These are phyloP conservation scores for Argopecten irradians DNA, from an alignment of 1,140 invertebrate genomes.

Conservation along the genomic window DNA sequence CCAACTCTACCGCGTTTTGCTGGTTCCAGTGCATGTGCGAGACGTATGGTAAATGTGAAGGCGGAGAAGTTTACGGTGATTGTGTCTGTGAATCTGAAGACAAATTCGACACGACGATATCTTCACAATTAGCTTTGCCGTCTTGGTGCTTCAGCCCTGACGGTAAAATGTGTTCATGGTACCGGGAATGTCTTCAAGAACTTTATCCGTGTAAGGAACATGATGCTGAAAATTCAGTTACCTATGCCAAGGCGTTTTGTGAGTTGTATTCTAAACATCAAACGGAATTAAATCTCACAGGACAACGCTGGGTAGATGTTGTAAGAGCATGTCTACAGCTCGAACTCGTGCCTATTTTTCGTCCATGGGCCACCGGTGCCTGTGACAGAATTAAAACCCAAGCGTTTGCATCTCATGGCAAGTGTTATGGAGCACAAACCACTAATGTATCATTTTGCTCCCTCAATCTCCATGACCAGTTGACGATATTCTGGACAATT, in stretches of 20 bases:
- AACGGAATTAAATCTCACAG: background rate
- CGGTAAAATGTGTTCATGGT: constrained; percentile 37
- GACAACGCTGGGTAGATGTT: constrained; percentile 32
- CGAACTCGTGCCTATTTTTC: constrained; percentile 24
- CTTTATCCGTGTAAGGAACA: background rate
- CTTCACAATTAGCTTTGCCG: background rate
- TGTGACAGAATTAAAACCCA: background rate
- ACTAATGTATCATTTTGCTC: constrained; percentile 24
- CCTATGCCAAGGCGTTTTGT: constrained; percentile 41
- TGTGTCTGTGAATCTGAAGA: background rate
- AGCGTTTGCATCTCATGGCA: constrained; percentile 32
- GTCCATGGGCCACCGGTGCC: constrained; percentile 12
- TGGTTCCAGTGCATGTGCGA: constrained; percentile 32
- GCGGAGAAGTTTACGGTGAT: constrained; percentile 24
- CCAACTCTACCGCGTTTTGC: background rate
- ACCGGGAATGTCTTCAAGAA: constrained; percentile 26
- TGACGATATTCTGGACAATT: constrained; percentile 36
- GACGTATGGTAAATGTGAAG: background rate
- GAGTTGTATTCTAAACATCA: constrained; percentile 35
- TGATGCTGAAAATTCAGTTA: constrained; percentile 24
- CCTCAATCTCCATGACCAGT: background rate
- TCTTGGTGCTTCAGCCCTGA: constrained; percentile 34
- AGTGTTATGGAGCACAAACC: constrained; percentile 26
- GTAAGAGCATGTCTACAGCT: constrained; percentile 41
- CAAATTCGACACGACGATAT: background rate